Evolutionary conservation across 2,113 vertebrate genomes (phyloP).

Genomic region (Rhinolophus sinicus): DNA sequence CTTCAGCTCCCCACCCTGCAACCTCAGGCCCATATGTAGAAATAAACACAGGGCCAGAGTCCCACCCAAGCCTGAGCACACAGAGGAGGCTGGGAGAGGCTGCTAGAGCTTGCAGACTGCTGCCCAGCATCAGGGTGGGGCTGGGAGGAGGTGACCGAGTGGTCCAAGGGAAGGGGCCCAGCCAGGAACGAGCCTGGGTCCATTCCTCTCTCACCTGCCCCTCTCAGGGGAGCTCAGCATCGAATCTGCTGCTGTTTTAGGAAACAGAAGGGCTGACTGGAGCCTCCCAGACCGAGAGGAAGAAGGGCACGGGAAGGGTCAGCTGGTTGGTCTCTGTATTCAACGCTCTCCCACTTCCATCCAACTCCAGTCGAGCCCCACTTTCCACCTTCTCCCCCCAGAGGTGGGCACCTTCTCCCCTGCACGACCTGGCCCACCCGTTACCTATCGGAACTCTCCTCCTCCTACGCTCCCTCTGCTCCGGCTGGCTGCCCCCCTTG

Average conservation of each 20-base stretch:
- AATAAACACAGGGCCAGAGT: slow-evolving; percentile 62
- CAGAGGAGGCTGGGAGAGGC: slow-evolving; percentile 64
- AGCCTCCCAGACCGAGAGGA: not conserved
- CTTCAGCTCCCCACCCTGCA: slow-evolving; percentile 45
- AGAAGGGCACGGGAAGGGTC: not conserved
- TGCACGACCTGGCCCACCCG: not conserved
- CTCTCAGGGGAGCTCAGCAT: not conserved
- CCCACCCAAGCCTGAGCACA: slow-evolving; percentile 70
- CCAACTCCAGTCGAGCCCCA: not conserved
- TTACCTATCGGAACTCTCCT: not conserved
- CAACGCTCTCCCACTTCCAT: not conserved
- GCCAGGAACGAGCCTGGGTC: not conserved
- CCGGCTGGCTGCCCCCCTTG: not conserved
- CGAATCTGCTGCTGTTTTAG: not conserved
- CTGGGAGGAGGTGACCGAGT: slow-evolving; percentile 35
- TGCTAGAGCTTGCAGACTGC: not conserved
- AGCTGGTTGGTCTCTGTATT: not conserved
- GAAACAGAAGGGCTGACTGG: not conserved
- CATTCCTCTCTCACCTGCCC: slow-evolving; percentile 18
- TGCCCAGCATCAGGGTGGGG: slow-evolving; percentile 21
- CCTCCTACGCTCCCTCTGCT: not conserved
- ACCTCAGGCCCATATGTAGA: slow-evolving; percentile 50
- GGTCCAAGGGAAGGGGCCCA: not conserved
- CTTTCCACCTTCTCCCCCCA: too few relatives aligned
- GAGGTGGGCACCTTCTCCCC: not conserved